Base-by-base conservation (phyloP, 2,888 invertebrate species). In the Alentia gelatinosa region DNA sequence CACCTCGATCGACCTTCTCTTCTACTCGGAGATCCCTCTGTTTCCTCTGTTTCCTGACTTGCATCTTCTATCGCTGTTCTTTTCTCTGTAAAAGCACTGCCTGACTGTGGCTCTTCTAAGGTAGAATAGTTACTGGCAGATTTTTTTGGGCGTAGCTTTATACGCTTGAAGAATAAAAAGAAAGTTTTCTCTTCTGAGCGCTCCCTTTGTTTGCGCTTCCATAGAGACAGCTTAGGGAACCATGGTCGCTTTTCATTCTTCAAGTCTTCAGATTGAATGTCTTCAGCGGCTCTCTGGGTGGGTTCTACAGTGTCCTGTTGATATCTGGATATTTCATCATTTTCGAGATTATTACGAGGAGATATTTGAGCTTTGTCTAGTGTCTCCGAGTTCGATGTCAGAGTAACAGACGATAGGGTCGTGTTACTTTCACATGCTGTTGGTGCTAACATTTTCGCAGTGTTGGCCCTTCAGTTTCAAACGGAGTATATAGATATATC, bases 171-270 rank as follows among this genome's bases (percentile, higher is more conserved):
- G 15, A 79, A 79, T 9, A 15, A 19, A 7, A 35, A 12, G 37
- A 9, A 37, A 35, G n/a, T 39, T 35, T 39, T 79, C 5, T 79
- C 23, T 26, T 37, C 79, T 37, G 79, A 79, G 15, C 79, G 79
- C 79, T 79, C 79, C n/a, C 39, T 79, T n/a, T 79, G 79, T 37
- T 79, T 79, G 12, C 39, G 35, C 39, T 79, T 79, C 37, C 79
- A 39, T 4, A 37, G 23, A 0, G 37, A 79, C 39, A 79, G 9
- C 19, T 19, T 35, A 37, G 79, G 79, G 26, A 79, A 79, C 79
- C 79, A 79, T 1, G 79, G 79, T 23, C 79, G 79, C 23, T 37
- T 79, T 5, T 39, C 19, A 79, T 35, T n/a, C 39, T 9, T 79
- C 1, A n/a, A 35, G 1, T 79, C 37, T 19, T 79, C 79, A 33